phyloP scores from a whole-genome alignment of 2,797 vertebrate species.

The Artibeus lituratus region DNA sequence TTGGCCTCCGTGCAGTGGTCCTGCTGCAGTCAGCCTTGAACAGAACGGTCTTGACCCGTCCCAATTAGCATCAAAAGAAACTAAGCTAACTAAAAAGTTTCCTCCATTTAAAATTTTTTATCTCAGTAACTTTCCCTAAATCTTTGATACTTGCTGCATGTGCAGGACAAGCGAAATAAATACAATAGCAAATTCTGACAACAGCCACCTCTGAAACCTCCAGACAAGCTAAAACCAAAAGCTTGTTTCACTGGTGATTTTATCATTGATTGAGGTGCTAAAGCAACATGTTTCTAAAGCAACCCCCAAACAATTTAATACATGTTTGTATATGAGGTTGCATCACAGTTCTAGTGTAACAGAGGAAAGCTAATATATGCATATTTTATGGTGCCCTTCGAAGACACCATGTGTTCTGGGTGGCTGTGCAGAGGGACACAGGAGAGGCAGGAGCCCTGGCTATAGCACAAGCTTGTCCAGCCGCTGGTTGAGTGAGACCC shows the following conservation, averaged over 20 bases:
- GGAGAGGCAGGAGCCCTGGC: neutral
- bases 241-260: neutral
- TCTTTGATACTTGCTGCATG: neutral
- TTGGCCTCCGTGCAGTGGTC: neutral
- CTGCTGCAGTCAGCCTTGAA: neutral
- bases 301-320: neutral
- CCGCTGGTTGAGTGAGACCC: neutral
- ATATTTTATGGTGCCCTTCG: neutral
- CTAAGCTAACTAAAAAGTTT: neutral
- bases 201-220: neutral
- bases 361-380: neutral
- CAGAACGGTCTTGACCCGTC: neutral
- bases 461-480: neutral
- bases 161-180: neutral
- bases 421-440: neutral
- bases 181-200: neutral
- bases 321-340: neutral
- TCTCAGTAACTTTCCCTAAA: neutral
- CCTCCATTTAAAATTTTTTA: neutral
- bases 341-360: neutral
- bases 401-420: neutral
- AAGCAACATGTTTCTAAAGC: neutral
- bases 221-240: neutral
- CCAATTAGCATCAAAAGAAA: neutral
- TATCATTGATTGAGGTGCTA: neutral